Percentiles rank a stretch among this genome's conserved stretches.
phyloP scores from a whole-genome alignment of 2,888 invertebrate genomes.

The Sussaba pulchella region DNA sequence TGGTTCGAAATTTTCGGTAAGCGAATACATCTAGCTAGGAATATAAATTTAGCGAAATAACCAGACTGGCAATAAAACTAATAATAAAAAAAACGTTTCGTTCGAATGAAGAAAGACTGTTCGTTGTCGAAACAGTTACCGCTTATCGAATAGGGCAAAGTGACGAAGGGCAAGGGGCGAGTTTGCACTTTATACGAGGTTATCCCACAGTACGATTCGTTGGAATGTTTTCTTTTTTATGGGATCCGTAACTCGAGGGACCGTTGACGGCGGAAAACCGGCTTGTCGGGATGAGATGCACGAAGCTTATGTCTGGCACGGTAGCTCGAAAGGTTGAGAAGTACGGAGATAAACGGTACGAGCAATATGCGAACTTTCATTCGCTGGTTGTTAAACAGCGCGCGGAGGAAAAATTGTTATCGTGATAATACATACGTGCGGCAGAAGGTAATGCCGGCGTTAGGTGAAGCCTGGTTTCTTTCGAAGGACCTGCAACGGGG shows the following conservation, averaged over 20 bases:
- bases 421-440: slow-evolving; percentile 60
- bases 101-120: slow-evolving; percentile 27
- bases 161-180: neutral
- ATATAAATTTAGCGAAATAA: neutral
- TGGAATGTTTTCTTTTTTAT: slow-evolving; percentile 60
- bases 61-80: slow-evolving; percentile 26
- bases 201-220: slow-evolving; percentile 55
- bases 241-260: slow-evolving; percentile 64
- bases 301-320: slow-evolving; percentile 51
- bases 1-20: neutral
- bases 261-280: neutral
- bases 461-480: neutral
- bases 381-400: slow-evolving; percentile 42
- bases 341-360: slow-evolving; percentile 9
- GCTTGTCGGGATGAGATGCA: slow-evolving; percentile 40
- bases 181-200: slow-evolving; percentile 60
- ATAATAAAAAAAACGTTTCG: neutral
- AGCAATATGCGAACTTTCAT: slow-evolving; percentile 65
- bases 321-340: neutral
- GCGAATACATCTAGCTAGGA: neutral
- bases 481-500: neutral
- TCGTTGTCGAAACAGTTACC: slow-evolving; percentile 33
- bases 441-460: slow-evolving; percentile 42
- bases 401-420: slow-evolving; percentile 35
- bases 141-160: slow-evolving; percentile 21